Base-by-base conservation (phyloP, 2,113 vertebrate genomes). In the Entelurus aequoreus region DNA sequence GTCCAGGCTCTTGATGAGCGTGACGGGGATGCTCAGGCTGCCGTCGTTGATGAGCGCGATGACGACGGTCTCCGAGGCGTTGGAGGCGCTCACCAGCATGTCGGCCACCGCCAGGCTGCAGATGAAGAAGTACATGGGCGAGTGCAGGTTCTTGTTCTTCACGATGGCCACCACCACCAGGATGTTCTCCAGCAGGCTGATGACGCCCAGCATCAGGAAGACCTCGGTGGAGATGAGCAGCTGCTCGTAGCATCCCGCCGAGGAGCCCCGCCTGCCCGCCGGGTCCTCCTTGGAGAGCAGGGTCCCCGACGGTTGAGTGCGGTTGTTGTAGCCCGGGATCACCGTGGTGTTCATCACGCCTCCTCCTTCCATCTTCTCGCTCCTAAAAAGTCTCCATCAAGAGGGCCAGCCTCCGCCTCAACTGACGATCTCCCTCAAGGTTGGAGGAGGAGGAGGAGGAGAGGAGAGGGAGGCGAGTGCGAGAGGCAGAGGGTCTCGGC, bases 71-170 rank as follows among this genome's bases (percentile, higher is more conserved):
- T 98, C 95, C 0, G 93, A 95, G 6, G 94, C 94, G 1, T 98
- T 98, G 10, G 95, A 98, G 9, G 94, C 91, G 19, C 95, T 98
- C 63, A 98, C 94, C 52, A 98, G 78, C 94, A 97, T 95, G 70
- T 98, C 95, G 0, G 95, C 95, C 48, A 95, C 93, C 0, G 95
- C 95, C 52, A 97, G 86, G 87, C 94, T 97, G 54, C 95, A 98
- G 87, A 98, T 96, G 87, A 97, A 98, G 35, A 97, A 94, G 82
- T 97, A 98, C 95, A 97, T 98, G 6, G 95, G 95, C 0, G 95
- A 97, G 60, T 98, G 95, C 36, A 98, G 91, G 62, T 97, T 97
- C 90, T 92, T 94, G 90, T 97, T 98, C 84, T 95, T 95, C 67
- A 91, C 83, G 12, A 98, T 95, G 0, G 95, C 94, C 3, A 90